Conservation (phyloP, 2,113 vertebrate genomes). For the Myocastor coypus region DNA sequence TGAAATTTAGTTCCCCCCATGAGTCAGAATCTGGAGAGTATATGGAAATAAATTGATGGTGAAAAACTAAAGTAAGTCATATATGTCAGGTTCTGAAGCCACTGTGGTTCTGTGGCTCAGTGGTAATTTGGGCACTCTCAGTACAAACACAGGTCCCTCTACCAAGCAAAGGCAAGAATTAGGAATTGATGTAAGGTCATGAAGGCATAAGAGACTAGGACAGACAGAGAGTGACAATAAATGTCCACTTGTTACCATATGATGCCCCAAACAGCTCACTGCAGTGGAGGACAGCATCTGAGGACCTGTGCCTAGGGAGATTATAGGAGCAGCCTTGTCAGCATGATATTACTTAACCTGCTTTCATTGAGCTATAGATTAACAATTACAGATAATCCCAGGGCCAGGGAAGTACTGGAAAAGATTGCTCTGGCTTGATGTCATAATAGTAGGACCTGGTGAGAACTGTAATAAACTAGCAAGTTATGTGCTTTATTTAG, state of each 20-base stretch:
- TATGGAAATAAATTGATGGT: not conserved
- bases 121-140: not conserved
- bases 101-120: not conserved
- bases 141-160: not conserved
- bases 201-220: not conserved
- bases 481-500: not conserved
- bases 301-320: not conserved
- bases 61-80: not conserved
- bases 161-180: slow-evolving; percentile 5
- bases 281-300: not conserved
- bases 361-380: not conserved
- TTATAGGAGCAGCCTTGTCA: not conserved
- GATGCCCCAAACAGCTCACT: not conserved
- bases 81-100: not conserved
- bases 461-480: not conserved
- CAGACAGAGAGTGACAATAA: not conserved
- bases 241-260: not conserved
- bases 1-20: not conserved
- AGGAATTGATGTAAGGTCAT: not conserved
- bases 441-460: not conserved
- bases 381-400: not conserved
- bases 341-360: not conserved
- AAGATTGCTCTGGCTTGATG: not conserved
- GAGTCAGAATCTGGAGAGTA: not conserved
- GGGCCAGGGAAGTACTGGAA: not conserved